Conservation (phyloP, 1,140 invertebrate species). For the Zaprionus inermis region DNA sequence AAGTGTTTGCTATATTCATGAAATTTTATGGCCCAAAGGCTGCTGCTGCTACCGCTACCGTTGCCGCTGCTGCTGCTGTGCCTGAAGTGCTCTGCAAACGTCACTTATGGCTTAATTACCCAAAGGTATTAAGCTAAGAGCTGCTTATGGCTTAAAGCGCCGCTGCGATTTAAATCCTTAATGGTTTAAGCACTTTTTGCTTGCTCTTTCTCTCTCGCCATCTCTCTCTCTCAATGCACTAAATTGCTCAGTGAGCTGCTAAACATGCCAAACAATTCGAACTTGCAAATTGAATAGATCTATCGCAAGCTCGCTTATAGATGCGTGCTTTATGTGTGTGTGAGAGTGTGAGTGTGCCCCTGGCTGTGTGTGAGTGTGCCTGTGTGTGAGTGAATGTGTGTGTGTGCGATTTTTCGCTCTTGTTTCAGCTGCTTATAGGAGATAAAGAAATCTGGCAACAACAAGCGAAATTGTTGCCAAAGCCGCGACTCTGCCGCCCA, state of each 20-base stretch:
- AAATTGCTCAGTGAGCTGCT: slow-evolving; percentile 76
- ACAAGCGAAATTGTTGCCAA: slow-evolving; percentile 72
- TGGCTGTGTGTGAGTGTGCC: slow-evolving; percentile 17
- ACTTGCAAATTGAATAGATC: slow-evolving; percentile 80
- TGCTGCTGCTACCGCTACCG: not conserved
- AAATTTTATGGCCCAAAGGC: slow-evolving; percentile 50
- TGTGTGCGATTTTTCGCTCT: slow-evolving; percentile 23
- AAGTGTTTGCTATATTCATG: slow-evolving; percentile 55
- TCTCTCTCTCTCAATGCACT: slow-evolving; percentile 9
- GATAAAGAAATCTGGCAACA: slow-evolving; percentile 80
- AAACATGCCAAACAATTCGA: slow-evolving; percentile 74
- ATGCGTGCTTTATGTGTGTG: not conserved
- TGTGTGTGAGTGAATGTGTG: not conserved
- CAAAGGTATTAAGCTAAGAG: slow-evolving; percentile 54
- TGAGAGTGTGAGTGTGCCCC: slow-evolving; percentile 6
- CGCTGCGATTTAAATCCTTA: not conserved
- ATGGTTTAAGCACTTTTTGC: not conserved
- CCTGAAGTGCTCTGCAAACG: slow-evolving; percentile 40
- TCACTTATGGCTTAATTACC: slow-evolving; percentile 47
- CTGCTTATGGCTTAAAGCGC: slow-evolving; percentile 17
- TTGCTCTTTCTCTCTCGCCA: not conserved
- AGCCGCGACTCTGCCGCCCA: slow-evolving; percentile 56
- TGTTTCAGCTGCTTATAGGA: slow-evolving; percentile 63
- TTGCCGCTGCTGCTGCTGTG: not conserved
- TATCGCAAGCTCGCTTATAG: slow-evolving; percentile 37